Conservation (phyloP, 2,797 vertebrate species). For the Clarias pachynema region DNA sequence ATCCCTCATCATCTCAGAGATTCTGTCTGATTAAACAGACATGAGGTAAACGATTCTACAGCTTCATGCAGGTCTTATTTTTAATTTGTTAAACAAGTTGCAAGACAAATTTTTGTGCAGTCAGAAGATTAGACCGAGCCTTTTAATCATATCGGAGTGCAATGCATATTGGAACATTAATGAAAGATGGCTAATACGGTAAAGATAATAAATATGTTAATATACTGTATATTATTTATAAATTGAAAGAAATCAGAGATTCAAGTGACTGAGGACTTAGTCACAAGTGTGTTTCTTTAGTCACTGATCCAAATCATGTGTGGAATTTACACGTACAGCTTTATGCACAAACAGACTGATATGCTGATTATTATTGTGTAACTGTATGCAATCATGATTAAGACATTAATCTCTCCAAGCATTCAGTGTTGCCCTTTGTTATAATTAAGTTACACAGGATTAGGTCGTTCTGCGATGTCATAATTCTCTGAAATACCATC, state of each 20-base stretch:
- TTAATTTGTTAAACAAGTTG: constrained; percentile 28
- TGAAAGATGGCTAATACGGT: background rate
- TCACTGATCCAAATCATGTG: constrained; percentile 55
- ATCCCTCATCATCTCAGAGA: constrained; percentile 8
- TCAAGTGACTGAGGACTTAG: background rate
- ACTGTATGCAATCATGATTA: constrained; percentile 63
- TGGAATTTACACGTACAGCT: background rate
- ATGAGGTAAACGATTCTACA: constrained; percentile 33
- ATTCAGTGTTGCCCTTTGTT: background rate
- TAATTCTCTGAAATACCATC: background rate
- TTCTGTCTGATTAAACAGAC: constrained; percentile 40
- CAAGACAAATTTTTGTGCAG: background rate
- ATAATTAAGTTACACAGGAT: background rate
- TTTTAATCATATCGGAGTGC: background rate
- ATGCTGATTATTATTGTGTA: constrained; percentile 51
- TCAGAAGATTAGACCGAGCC: background rate
- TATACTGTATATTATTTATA: background rate
- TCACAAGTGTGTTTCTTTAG: background rate
- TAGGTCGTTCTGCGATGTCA: background rate
- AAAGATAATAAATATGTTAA: background rate
- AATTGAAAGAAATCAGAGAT: background rate
- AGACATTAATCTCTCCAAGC: constrained; percentile 64
- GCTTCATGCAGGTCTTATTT: constrained; percentile 44
- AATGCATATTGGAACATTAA: background rate
- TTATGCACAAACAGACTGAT: background rate